phyloP scores from a whole-genome alignment of 2,797 vertebrate genomes.

The Microctenopoma steveboyesi region DNA sequence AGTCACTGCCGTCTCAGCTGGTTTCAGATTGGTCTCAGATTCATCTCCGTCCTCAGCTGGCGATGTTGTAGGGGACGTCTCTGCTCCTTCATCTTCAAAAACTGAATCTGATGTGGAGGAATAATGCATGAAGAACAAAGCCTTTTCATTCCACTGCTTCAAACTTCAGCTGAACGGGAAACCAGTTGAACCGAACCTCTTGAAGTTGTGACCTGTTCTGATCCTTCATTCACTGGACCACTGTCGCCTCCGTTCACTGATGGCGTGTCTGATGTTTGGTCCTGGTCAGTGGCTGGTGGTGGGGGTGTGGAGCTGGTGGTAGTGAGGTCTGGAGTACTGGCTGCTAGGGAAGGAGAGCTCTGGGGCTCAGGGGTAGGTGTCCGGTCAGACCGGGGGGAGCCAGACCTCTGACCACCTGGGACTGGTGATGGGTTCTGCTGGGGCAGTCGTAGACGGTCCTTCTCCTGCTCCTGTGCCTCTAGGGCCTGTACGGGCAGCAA shows the following conservation, averaged over 20 bases:
- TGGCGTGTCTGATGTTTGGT: constrained; percentile 47
- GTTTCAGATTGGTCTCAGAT: constrained; percentile 33
- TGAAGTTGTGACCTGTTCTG: constrained; percentile 54
- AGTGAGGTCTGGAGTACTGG: constrained; percentile 71
- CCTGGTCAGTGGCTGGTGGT: constrained; percentile 47
- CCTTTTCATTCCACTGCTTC: not conserved
- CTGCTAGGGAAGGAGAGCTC: constrained; percentile 68
- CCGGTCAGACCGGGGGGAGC: constrained; percentile 80
- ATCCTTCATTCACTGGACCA: constrained; percentile 42
- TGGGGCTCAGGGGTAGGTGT: constrained; percentile 72
- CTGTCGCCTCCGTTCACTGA: constrained; percentile 67
- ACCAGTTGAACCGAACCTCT: constrained; percentile 54
- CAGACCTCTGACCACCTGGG: constrained; percentile 59
- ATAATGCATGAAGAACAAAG: not conserved
- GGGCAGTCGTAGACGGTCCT: constrained; percentile 81
- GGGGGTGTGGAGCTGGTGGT: constrained; percentile 42
- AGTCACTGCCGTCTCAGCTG: constrained; percentile 25
- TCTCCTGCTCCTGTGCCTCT: constrained; percentile 90
- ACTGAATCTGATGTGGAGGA: constrained; percentile 54
- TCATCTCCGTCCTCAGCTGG: constrained; percentile 33
- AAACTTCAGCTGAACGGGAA: not conserved
- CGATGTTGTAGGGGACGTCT: constrained; percentile 26
- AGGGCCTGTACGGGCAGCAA: constrained; percentile 80
- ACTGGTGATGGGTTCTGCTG: constrained; percentile 83
- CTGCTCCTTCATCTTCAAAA: constrained; percentile 67